Conservation (phyloP, 2,888 invertebrate genomes). For the Carpatolechia fugitivella region DNA sequence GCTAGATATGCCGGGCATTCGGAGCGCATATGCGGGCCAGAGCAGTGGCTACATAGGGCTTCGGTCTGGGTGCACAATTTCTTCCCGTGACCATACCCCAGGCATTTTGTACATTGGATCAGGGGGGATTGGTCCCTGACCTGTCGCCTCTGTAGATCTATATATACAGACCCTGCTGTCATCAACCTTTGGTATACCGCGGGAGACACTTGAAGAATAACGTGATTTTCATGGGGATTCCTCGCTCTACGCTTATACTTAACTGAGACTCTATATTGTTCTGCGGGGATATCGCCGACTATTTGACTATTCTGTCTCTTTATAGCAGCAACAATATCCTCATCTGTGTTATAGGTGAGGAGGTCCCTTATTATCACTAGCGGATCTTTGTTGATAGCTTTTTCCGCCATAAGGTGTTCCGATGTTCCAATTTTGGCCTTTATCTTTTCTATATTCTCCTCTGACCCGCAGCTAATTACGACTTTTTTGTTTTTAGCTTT, state of each 20-base stretch:
- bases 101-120: conserved; percentile 12
- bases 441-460: no score
- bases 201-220: conserved; percentile 1
- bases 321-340: conserved; percentile 9
- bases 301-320: conserved; percentile 15
- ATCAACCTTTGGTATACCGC: background rate
- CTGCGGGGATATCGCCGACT: background rate
- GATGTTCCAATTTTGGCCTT: no score
- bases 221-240: background rate
- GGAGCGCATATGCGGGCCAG: background rate
- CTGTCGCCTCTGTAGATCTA: conserved; percentile 7
- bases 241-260: conserved; percentile 5
- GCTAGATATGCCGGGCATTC: conserved; percentile 7
- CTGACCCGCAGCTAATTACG: no score
- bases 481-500: no score
- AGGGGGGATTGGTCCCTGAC: conserved; percentile 13
- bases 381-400: conserved; percentile 16
- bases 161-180: background rate
- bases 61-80: background rate
- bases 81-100: conserved; percentile 10
- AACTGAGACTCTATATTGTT: background rate
- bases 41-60: conserved; percentile 14
- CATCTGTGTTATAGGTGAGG: background rate
- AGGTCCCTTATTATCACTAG: conserved; percentile 14
- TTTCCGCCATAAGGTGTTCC: no score